phyloP scores from a whole-genome alignment of 92 coral and sea anemone species.

The Porites divaricata region DNA sequence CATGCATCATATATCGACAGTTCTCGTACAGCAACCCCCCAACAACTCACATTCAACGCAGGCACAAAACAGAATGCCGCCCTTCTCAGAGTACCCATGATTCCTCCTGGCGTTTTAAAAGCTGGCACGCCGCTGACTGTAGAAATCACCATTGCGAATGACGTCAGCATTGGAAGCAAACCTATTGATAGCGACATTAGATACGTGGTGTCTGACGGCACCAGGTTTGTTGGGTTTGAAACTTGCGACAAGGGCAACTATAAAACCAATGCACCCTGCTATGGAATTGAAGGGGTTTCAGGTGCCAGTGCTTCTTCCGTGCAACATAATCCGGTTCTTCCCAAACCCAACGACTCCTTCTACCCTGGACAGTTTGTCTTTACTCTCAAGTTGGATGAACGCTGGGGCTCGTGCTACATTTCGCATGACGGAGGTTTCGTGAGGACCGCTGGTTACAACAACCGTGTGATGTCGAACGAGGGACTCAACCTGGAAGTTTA shows the following conservation, averaged over 20 bases:
- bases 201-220: constrained; percentile 36
- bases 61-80: not conserved
- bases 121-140: constrained; percentile 22
- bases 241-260: constrained; percentile 4
- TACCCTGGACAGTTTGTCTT: not conserved
- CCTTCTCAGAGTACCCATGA: constrained; percentile 23
- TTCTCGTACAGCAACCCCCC: constrained; percentile 5
- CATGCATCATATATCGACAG: constrained; percentile 34
- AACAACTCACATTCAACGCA: constrained; percentile 47
- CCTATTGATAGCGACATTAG: constrained; percentile 2
- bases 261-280: not conserved
- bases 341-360: not conserved
- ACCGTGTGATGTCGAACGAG: not conserved
- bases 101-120: not conserved
- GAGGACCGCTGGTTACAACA: too few species aligned
- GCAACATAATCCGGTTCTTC: too few species aligned
- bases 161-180: not conserved
- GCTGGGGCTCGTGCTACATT: too few species aligned
- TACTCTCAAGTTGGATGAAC: too few species aligned
- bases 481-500: not conserved
- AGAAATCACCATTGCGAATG: constrained; percentile 3
- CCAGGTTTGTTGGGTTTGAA: constrained; percentile 20
- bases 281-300: not conserved
- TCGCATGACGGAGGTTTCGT: too few species aligned
- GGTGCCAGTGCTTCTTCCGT: not conserved